Percentiles rank a stretch among this genome's conserved stretches.
These are phyloP conservation scores for Eristalis pertinax DNA, from an alignment of 2,888 invertebrate species.

Conservation along the genomic window DNA sequence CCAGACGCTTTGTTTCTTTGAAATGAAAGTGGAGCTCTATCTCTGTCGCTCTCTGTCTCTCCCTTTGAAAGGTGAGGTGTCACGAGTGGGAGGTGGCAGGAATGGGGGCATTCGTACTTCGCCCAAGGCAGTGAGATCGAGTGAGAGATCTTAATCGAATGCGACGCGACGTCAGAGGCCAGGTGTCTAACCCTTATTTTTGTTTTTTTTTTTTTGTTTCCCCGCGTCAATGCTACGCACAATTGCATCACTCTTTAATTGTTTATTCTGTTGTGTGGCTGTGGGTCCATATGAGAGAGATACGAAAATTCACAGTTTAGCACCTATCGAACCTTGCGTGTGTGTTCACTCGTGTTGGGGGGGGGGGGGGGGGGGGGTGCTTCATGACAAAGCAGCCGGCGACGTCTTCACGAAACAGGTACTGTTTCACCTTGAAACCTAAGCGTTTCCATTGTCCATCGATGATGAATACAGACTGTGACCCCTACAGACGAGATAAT, in stretches of 20 bases:
- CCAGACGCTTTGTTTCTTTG: background rate
- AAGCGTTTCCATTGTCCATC: background rate
- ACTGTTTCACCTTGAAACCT: background rate
- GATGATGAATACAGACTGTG: background rate
- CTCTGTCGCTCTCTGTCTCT: background rate
- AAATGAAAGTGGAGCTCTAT: background rate
- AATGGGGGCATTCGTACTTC: background rate
- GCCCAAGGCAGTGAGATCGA: background rate
- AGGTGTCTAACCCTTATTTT: background rate
- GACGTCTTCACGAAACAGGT: background rate
- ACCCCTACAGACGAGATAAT: background rate
- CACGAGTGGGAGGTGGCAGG: background rate
- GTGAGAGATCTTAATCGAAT: background rate
- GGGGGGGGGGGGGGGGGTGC: background rate
- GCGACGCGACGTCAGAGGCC: background rate
- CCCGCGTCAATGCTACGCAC: background rate
- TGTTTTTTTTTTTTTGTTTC: too few relatives aligned
- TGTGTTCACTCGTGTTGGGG: background rate
- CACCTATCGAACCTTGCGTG: background rate
- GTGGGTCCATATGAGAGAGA: background rate
- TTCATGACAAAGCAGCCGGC: background rate
- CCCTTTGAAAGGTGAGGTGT: background rate
- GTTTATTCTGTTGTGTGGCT: background rate
- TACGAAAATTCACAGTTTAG: background rate
- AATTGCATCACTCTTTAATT: background rate